Percentiles rank a stretch among this genome's conserved stretches.
Conservation (phyloP, 1,140 invertebrate genomes). For the Plutomurus gul region DNA sequence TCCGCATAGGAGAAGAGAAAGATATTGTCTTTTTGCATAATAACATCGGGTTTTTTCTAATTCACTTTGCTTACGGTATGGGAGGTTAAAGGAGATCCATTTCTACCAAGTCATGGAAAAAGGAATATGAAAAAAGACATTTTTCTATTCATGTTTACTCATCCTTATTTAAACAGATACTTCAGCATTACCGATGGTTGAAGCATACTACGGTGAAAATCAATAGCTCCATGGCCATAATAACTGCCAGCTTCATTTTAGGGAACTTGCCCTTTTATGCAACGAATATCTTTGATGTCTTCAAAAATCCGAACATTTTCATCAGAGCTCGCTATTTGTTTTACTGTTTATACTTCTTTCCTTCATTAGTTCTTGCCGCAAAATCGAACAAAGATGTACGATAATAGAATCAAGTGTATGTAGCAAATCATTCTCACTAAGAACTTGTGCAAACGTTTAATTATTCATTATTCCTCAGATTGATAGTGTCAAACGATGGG, state of each 20-base stretch:
- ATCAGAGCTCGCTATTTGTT: not conserved
- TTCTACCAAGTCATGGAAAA: too few species aligned
- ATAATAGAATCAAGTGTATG: not conserved
- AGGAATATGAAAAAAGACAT: not conserved
- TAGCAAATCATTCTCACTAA: not conserved
- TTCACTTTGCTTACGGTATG: not conserved
- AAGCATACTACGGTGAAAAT: not conserved
- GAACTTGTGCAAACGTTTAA: not conserved
- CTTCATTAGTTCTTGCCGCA: constrained; percentile 16
- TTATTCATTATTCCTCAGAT: not conserved
- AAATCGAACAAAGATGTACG: constrained; percentile 13
- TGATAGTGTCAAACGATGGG: not conserved
- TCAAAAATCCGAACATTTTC: not conserved
- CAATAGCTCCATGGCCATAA: not conserved
- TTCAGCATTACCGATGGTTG: not conserved
- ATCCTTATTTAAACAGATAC: not conserved
- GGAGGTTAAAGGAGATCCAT: too few species aligned
- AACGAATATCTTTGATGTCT: constrained; percentile 27
- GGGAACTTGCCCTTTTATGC: constrained; percentile 35
- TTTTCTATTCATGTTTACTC: not conserved
- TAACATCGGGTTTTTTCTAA: too few species aligned
- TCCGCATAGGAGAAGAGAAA: too few species aligned
- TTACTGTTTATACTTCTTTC: constrained; percentile 35
- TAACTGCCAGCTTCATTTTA: not conserved
- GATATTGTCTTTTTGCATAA: too few species aligned